Evolutionary conservation across 2,797 vertebrate genomes (phyloP).

Genomic region (Lagorchestes hirsutus): DNA sequence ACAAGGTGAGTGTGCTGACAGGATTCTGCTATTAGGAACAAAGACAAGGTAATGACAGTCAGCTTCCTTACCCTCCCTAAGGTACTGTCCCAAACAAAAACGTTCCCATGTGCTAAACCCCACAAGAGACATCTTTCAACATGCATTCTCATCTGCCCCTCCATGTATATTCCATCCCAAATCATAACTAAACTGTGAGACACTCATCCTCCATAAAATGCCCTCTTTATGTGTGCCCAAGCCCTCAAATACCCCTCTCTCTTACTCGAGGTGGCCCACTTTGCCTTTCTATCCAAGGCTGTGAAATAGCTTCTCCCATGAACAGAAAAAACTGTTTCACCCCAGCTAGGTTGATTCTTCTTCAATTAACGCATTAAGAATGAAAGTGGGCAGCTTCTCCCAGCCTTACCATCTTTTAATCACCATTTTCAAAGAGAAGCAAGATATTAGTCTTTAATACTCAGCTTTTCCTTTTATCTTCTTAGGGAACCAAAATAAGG

Average conservation of each 20-base stretch:
- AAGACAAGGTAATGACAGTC: slow-evolving; percentile 5
- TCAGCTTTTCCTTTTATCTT: slow-evolving; percentile 33
- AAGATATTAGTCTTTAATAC: slow-evolving; percentile 7
- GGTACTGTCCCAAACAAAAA: slow-evolving; percentile 13
- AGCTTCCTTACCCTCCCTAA: slow-evolving; percentile 56
- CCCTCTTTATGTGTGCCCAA: slow-evolving; percentile 38
- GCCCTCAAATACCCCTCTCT: slow-evolving; percentile 52
- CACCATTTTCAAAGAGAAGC: slow-evolving; percentile 23
- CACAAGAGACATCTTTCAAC: slow-evolving; percentile 50
- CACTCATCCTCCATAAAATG: slow-evolving; percentile 36
- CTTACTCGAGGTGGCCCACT: not conserved
- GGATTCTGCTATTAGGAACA: slow-evolving; percentile 52
- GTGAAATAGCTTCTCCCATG: not conserved
- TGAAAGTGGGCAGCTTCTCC: slow-evolving; percentile 41
- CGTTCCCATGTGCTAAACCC: slow-evolving; percentile 34
- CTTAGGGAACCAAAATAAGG: slow-evolving; percentile 28
- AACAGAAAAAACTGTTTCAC: slow-evolving; percentile 45
- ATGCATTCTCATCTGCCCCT: slow-evolving; percentile 64
- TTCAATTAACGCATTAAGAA: slow-evolving; percentile 38
- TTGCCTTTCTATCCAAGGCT: not conserved
- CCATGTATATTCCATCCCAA: slow-evolving; percentile 58
- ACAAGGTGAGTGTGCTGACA: slow-evolving; percentile 78
- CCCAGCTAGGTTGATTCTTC: slow-evolving; percentile 53
- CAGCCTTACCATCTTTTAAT: slow-evolving; percentile 20
- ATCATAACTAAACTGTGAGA: not conserved